These are phyloP conservation scores for Machaerirhynchus nigripectus DNA, from an alignment of 2,113 vertebrate species.

Conservation along the genomic window DNA sequence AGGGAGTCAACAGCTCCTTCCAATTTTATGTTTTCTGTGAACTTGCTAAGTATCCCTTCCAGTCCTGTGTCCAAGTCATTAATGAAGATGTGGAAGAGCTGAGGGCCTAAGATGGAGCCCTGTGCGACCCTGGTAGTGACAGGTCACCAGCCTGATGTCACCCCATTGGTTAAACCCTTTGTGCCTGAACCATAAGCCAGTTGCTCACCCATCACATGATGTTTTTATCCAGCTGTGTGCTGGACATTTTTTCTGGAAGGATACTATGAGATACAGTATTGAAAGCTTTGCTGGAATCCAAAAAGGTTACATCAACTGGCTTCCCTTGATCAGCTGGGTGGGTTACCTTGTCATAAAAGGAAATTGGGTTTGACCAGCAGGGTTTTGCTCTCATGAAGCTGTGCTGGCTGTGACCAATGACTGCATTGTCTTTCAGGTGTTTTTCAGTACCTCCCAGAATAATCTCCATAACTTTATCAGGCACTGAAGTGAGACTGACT, in stretches of 20 bases:
- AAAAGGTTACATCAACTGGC: background rate
- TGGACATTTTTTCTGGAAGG: background rate
- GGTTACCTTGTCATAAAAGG: background rate
- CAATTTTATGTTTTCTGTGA: background rate
- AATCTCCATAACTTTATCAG: background rate
- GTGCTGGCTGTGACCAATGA: background rate
- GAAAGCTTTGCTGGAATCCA: background rate
- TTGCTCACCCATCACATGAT: background rate
- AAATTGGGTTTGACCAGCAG: background rate
- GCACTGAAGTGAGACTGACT: background rate
- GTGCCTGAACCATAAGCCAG: background rate
- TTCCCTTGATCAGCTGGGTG: background rate
- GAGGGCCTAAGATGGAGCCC: background rate
- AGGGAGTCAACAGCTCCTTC: background rate
- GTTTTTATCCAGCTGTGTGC: background rate
- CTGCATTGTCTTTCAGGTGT: background rate
- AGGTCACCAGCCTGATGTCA: background rate
- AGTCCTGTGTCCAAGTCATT: background rate
- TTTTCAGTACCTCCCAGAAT: background rate
- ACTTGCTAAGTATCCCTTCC: background rate
- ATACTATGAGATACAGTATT: background rate
- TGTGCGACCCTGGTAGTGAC: background rate
- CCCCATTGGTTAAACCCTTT: background rate
- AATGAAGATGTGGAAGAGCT: background rate
- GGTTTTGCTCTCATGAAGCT: background rate